Evolutionary conservation across 30 jellyfish, hydroid and myxozoan species (phyloP), one percentile per base, ranked within the genome.

Genomic region (Turritopsis dohrnii): DNA sequence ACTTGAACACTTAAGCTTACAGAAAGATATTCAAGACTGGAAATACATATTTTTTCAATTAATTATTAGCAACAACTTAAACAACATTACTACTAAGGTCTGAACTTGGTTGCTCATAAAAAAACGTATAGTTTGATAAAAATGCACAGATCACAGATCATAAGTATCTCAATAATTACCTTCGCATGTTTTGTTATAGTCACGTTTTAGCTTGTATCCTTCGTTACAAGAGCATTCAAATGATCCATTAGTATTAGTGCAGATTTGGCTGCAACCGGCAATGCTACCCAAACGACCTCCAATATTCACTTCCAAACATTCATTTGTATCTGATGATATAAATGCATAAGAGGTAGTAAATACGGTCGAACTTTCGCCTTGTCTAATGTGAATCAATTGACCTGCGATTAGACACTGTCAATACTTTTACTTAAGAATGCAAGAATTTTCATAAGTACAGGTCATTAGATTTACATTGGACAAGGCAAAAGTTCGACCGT

Each of bases 131-230:
- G n/a, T n/a, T n/a, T n/a, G n/a, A n/a, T n/a, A n/a, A n/a, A n/a
- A n/a, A n/a, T n/a, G n/a, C n/a, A n/a, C n/a, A n/a, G n/a, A n/a
- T n/a, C n/a, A n/a, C n/a, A n/a, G n/a, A 41, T 41, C 9, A 3
- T 41, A 41, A 41, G 5, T 41, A 41, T 41, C 9, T 41, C 60
- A 41, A 41, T 41, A 3, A 5, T 41, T 52, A 89, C 96, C 96
- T 4, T 79, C 26, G 93, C 96, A 89, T 18, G 96, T 84, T 74
- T 84, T 83, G 73, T 89, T 84, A n/a, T n/a, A n/a, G 69, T 89
- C 96, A 26, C 71, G 18, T 20, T 71, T 65, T 19, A 89, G 92
- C 3, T 7, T 21, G 80, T 52, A 89, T 1, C 96, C 96, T 53
- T 52, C 28, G 26, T 66, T 29, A 54, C 96, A 89, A 28, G 89